Percentiles rank a stretch among this genome's conserved stretches.
Evolutionary conservation across 2,797 vertebrate genomes (phyloP).

Genomic region (Anguilla obscura): DNA sequence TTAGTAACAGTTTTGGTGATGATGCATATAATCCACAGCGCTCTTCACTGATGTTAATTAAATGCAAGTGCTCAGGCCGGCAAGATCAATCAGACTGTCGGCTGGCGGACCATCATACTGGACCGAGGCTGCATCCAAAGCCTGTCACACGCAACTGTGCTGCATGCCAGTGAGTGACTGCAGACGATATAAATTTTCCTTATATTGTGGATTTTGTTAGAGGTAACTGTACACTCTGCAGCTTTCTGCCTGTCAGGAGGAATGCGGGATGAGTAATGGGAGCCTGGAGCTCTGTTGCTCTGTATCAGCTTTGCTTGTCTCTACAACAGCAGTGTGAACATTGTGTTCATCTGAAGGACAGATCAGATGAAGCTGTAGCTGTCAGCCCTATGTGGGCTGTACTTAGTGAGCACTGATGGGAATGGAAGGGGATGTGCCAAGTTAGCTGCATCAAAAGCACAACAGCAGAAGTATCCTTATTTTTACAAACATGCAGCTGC

Average conservation of each 20-base stretch:
- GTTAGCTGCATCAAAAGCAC: neutral
- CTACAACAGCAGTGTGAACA: conserved; percentile 15
- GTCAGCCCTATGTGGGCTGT: neutral
- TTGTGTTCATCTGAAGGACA: neutral
- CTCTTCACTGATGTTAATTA: conserved; percentile 21
- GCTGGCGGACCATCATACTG: conserved; percentile 50
- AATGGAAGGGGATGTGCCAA: neutral
- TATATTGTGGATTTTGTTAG: conserved; percentile 59
- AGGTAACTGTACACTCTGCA: conserved; percentile 65
- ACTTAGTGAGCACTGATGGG: neutral
- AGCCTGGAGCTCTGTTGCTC: conserved; percentile 39
- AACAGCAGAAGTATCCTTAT: neutral
- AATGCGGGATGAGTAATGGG: conserved; percentile 50
- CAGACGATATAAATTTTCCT: conserved; percentile 66
- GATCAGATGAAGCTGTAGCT: neutral
- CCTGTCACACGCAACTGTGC: conserved; percentile 48
- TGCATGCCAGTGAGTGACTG: conserved; percentile 64
- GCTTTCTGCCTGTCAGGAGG: conserved; percentile 51
- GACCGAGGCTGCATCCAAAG: conserved; percentile 52
- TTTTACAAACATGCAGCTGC: neutral
- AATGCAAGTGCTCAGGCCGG: conserved; percentile 8
- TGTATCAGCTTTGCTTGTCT: conserved; percentile 29
- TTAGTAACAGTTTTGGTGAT: neutral
- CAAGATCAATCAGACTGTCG: conserved; percentile 19
- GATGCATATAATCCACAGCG: neutral